Conservation (phyloP, 1,140 invertebrate genomes). For the Coptotermes formosanus region DNA sequence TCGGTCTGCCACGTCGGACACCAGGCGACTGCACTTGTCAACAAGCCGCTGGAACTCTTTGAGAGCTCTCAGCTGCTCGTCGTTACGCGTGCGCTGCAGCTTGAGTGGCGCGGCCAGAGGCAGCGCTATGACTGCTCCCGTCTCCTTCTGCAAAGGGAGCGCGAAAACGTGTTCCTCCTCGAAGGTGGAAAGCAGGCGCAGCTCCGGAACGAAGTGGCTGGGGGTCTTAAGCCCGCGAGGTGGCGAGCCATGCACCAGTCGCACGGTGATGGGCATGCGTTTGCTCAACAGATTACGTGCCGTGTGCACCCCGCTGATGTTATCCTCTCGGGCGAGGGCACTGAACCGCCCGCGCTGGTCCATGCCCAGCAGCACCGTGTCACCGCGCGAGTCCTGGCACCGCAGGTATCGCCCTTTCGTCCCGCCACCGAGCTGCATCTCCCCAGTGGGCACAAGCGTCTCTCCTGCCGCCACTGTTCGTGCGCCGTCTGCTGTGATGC, state of each 20-base stretch:
- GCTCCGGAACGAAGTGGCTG: constrained; percentile 76
- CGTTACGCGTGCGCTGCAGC: constrained; percentile 78
- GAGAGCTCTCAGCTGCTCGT: constrained; percentile 73
- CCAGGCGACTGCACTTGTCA: constrained; percentile 74
- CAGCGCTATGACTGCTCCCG: constrained; percentile 72
- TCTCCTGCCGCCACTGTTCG: constrained; percentile 73
- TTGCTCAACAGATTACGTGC: constrained; percentile 82
- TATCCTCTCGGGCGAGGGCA: constrained; percentile 83
- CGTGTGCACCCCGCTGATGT: constrained; percentile 89
- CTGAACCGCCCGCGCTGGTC: constrained; percentile 89
- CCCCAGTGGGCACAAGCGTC: constrained; percentile 72
- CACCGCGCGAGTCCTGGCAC: constrained; percentile 81
- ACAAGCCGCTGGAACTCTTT: constrained; percentile 78
- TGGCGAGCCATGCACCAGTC: constrained; percentile 83
- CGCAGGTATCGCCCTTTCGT: constrained; percentile 74
- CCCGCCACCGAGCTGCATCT: constrained; percentile 58
- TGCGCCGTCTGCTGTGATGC: constrained; percentile 66
- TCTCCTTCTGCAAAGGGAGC: constrained; percentile 76
- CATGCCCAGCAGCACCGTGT: constrained; percentile 76
- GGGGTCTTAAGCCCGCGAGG: constrained; percentile 76
- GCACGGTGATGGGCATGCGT: constrained; percentile 84
- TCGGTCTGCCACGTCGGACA: constrained; percentile 80
- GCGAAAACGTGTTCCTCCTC: constrained; percentile 75
- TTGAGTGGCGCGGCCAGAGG: constrained; percentile 84
- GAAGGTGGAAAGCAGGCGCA: constrained; percentile 79